A percentile compares a stretch with the other conserved stretches of the same genome.
These are phyloP conservation scores for Sebastes glaucus DNA, from an alignment of 2,797 vertebrate species.

Conservation along the genomic window DNA sequence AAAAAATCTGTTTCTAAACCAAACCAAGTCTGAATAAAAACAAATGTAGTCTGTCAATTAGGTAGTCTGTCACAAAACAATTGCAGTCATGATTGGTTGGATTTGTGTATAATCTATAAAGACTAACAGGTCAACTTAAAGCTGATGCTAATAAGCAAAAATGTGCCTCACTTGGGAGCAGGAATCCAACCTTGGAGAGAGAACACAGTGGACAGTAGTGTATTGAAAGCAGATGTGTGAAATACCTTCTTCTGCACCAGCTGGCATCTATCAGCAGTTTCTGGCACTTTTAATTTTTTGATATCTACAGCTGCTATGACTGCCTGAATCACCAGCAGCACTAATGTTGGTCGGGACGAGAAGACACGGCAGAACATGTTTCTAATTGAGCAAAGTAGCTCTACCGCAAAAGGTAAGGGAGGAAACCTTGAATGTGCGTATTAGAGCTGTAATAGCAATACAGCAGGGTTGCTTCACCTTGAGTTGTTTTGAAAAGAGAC, in stretches of 20 bases:
- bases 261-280: constrained; percentile 63
- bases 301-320: constrained; percentile 23
- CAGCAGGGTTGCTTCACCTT: constrained; percentile 3
- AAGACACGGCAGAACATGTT: not conserved
- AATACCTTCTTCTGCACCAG: constrained; percentile 69
- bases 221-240: constrained; percentile 77
- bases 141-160: constrained; percentile 35
- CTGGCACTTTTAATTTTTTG: constrained; percentile 49
- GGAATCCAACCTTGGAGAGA: constrained; percentile 65
- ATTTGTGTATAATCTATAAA: constrained; percentile 25
- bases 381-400: not conserved
- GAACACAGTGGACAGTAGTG: constrained; percentile 71
- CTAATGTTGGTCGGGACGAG: not conserved
- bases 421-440: not conserved
- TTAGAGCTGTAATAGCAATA: not conserved
- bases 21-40: not conserved
- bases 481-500: not conserved
- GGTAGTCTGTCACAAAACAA: not conserved
- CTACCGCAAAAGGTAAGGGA: not conserved
- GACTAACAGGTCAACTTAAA: constrained; percentile 38
- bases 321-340: not conserved
- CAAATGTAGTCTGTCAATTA: not conserved
- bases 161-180: constrained; percentile 47
- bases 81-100: not conserved
- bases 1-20: not conserved